phyloP scores from a whole-genome alignment of 2,888 invertebrate species.

The Troides aeacus region DNA sequence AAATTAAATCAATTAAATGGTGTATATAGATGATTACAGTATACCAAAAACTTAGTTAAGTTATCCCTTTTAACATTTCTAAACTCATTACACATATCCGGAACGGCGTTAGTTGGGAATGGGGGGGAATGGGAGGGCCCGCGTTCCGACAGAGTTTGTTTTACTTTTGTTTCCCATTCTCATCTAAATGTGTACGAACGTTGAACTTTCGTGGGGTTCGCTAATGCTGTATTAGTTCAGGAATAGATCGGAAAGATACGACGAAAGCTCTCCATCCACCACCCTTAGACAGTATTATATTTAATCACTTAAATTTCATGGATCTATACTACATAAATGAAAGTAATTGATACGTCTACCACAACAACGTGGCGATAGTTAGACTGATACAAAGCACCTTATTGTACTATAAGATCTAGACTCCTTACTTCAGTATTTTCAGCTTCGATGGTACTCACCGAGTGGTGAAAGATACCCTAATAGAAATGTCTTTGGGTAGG shows the following conservation, averaged over 20 bases:
- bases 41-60: neutral
- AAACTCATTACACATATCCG: conserved; percentile 24
- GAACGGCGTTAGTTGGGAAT: conserved; percentile 15
- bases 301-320: neutral
- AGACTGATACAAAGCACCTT: too few relatives aligned
- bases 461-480: too few relatives aligned
- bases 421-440: too few relatives aligned
- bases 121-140: neutral
- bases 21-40: too few relatives aligned
- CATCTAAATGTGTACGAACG: conserved; percentile 48
- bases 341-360: too few relatives aligned
- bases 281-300: conserved; percentile 17
- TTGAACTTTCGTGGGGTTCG: conserved; percentile 40
- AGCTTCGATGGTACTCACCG: too few relatives aligned
- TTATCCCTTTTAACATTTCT: conserved; percentile 22
- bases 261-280: conserved; percentile 1
- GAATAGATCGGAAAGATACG: conserved; percentile 19
- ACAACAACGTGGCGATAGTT: too few relatives aligned
- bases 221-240: conserved; percentile 16
- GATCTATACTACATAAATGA: too few relatives aligned
- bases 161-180: conserved; percentile 49
- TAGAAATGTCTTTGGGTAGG: too few relatives aligned
- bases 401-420: too few relatives aligned
- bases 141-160: conserved; percentile 33
- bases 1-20: too few relatives aligned